These are phyloP conservation scores for Venustaconcha ellipsiformis DNA, from an alignment of 1,140 invertebrate species.

Conservation along the genomic window DNA sequence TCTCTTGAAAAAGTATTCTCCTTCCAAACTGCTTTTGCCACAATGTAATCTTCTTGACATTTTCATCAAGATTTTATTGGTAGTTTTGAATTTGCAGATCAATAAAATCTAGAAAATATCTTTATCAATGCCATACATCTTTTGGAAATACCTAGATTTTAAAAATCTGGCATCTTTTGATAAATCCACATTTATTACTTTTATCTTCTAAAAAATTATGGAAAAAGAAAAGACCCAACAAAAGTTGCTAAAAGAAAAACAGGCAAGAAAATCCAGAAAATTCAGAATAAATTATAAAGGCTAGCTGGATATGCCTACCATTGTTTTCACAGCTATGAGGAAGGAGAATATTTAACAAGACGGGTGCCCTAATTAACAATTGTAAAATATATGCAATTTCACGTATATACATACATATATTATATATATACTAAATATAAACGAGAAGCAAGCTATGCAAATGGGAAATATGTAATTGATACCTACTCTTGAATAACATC, in stretches of 20 bases:
- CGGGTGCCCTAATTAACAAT: not conserved
- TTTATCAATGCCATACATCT: not conserved
- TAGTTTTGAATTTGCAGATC: not conserved
- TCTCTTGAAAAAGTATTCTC: not conserved
- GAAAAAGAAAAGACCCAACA: not conserved
- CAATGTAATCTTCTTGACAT: not conserved
- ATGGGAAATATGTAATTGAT: not conserved
- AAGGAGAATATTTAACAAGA: not conserved
- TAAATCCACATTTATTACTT: not conserved
- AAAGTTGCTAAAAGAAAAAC: not conserved
- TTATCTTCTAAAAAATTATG: not conserved
- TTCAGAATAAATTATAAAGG: not conserved
- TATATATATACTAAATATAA: not conserved
- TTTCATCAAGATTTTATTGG: too few relatives aligned
- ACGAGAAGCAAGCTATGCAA: not conserved
- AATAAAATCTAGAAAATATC: not conserved
- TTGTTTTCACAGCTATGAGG: not conserved
- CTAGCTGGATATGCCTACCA: not conserved
- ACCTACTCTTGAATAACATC: slow-evolving; percentile 89
- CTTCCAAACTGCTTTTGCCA: not conserved
- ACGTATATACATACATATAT: not conserved
- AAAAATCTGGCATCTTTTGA: not conserved
- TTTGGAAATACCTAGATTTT: not conserved
- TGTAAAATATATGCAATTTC: not conserved
- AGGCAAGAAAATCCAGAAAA: not conserved